Evolutionary conservation across 2,888 invertebrate genomes (phyloP), one percentile per base, ranked within the genome.

Genomic region (Cyaniris semiargus): DNA sequence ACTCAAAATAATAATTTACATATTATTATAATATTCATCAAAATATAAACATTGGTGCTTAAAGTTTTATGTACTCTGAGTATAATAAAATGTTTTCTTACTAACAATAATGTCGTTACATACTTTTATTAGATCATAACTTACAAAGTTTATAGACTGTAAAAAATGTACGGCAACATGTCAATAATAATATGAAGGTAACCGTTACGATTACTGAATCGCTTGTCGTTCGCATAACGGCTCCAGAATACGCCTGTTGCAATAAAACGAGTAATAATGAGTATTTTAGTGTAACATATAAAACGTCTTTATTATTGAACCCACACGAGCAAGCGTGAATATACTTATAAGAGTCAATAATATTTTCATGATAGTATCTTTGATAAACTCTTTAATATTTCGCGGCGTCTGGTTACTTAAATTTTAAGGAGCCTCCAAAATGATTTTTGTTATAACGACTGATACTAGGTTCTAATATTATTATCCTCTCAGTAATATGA

Each of bases 191-290:
- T 76, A 44, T 75, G 48, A 74, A 74, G 74, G 53, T 76, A 70
- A 66, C 53, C 38, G n/a, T 58, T 77, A 76, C 76, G 38, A 72
- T 66, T 48, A 56, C 27, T 56, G 44, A 15, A 56, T 71, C 31
- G 58, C 31, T 71, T 70, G 48, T 38, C 56, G 48, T 31, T 75
- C 44, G 7, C 48, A 21, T 76, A 76, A 76, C 76, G 76, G 78
- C 78, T 77, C 56, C 79, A 78, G 80, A 81, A 80, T 80, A 82
- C 74, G 74, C 78, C 78, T 77, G 34, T 60, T 10, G 80, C 79
- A 83, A 83, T 84, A 84, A 85, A 84, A 83, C 79, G 80, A 74
- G 81, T 83, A 84, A 84, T 85, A 85, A 84, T 85, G 85, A 84
- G 81, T 81, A 81, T 83, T 84, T 85, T 83, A 85, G 81, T 79